Conservation (phyloP, 2,113 vertebrate species). For the Phasianus colchicus region DNA sequence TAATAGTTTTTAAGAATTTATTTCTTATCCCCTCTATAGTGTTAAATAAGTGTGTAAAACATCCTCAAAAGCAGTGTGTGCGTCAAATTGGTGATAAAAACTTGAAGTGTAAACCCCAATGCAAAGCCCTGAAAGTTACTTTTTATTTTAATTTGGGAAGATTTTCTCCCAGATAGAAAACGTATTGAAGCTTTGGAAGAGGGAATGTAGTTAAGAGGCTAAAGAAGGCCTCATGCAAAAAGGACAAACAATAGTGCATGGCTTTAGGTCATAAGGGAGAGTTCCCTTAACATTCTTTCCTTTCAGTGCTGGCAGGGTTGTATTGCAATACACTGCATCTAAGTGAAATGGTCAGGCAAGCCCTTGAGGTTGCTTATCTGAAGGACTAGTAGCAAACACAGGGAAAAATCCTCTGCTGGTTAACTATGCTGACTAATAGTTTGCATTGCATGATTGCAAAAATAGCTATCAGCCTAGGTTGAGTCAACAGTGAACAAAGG, state of each 20-base stretch:
- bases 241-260: not conserved
- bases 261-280: not conserved
- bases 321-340: not conserved
- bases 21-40: not conserved
- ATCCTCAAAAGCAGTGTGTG: not conserved
- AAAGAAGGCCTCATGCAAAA: not conserved
- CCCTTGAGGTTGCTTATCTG: not conserved
- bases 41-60: not conserved
- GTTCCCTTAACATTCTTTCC: not conserved
- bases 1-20: not conserved
- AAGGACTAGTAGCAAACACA: not conserved
- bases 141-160: not conserved
- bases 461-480: accelerated
- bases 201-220: not conserved
- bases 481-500: not conserved
- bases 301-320: not conserved
- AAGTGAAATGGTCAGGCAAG: not conserved
- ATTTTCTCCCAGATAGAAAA: not conserved
- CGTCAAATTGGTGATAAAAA: not conserved
- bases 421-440: not conserved
- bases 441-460: not conserved
- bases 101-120: not conserved
- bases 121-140: not conserved
- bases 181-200: not conserved
- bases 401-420: not conserved